Evolutionary conservation across 2,797 vertebrate genomes (phyloP).

Genomic region (Lepidocolaptes lacrymiger): DNA sequence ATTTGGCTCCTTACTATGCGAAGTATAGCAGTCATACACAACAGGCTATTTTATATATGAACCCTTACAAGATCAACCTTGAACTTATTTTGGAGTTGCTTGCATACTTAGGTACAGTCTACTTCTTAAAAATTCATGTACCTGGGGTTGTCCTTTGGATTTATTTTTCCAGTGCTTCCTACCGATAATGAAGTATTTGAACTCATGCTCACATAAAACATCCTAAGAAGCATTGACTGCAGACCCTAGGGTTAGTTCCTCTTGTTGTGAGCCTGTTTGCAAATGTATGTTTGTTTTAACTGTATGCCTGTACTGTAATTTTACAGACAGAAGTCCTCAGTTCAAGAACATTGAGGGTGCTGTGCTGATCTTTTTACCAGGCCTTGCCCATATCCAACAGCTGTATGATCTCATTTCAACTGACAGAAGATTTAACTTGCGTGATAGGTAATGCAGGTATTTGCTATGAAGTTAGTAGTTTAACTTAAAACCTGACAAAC

Average conservation of each 20-base stretch:
- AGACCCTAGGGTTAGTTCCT: background rate
- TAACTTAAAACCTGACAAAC: background rate
- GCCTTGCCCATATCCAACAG: constrained; percentile 96
- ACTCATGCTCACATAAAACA: background rate
- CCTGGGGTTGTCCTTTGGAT: background rate
- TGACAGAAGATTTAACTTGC: constrained; percentile 89
- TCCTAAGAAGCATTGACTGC: background rate
- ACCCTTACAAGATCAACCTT: constrained; percentile 95
- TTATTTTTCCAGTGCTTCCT: background rate
- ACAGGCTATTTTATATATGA: constrained; percentile 91
- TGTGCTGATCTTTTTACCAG: constrained; percentile 92
- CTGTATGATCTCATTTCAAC: constrained; percentile 88
- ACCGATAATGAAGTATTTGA: background rate
- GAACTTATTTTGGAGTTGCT: constrained; percentile 92
- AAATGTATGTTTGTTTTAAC: background rate
- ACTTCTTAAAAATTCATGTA: background rate
- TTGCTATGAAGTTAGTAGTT: background rate
- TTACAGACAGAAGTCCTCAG: constrained; percentile 87
- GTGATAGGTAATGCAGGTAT: constrained; percentile 79
- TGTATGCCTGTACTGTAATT: background rate
- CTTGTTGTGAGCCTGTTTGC: background rate
- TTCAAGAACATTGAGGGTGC: constrained; percentile 89
- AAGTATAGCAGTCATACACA: constrained; percentile 90
- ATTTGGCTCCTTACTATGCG: constrained; percentile 84
- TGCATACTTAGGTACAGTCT: constrained; percentile 85